Percentiles rank a stretch among this genome's conserved stretches.
phyloP scores from a whole-genome alignment of 37 sponge, comb jelly and placozoan genomes.

The Corticium candelabrum region DNA sequence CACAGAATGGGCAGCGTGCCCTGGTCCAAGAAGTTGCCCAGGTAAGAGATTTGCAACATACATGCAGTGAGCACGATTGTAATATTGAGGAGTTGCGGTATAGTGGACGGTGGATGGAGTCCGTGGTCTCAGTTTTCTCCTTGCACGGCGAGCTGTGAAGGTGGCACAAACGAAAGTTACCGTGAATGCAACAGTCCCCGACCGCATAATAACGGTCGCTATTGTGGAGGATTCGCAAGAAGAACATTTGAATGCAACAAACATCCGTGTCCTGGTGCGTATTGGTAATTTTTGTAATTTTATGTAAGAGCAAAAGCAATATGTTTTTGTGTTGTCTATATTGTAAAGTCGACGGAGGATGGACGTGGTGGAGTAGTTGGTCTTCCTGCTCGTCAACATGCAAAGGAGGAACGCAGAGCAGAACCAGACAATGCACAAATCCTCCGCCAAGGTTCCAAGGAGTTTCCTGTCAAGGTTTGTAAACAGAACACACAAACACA shows the following conservation, averaged over 20 bases:
- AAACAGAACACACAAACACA: too few species aligned
- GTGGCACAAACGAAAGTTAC: not conserved
- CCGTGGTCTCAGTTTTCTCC: not conserved
- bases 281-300: too few species aligned
- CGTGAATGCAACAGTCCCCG: not conserved
- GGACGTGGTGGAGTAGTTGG: not conserved
- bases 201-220: not conserved
- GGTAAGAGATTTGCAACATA: too few species aligned
- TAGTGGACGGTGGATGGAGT: not conserved
- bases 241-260: not conserved
- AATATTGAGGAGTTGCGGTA: not conserved
- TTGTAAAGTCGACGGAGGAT: not conserved
- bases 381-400: not conserved
- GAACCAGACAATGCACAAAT: not conserved
- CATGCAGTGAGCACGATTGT: too few species aligned
- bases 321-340: not conserved
- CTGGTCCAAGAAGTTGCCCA: not conserved
- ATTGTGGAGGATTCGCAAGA: not conserved
- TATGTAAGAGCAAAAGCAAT: not conserved
- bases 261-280: not conserved
- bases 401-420: not conserved
- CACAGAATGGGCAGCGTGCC: not conserved
- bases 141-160: not conserved
- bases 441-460: not conserved
- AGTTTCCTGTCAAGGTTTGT: not conserved